phyloP scores from a whole-genome alignment of 1,140 invertebrate genomes.

The Thaumetopoea pityocampa region DNA sequence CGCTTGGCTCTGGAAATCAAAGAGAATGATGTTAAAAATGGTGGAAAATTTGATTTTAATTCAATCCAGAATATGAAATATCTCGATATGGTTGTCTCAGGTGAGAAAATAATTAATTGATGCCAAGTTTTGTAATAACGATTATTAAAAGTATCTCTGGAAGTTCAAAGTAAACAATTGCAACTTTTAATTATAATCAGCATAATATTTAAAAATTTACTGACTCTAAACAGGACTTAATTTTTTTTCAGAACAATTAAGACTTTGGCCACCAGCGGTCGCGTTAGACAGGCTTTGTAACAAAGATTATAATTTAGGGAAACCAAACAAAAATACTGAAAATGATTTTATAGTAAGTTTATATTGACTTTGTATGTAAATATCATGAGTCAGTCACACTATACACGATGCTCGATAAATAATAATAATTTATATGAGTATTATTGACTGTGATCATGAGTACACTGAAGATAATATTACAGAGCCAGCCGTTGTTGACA shows the following conservation, averaged over 20 bases:
- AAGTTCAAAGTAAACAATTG: too few relatives aligned
- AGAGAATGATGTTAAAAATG: constrained; percentile 28
- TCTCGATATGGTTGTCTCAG: constrained; percentile 58
- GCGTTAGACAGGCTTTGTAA: constrained; percentile 61
- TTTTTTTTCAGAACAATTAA: constrained; percentile 65
- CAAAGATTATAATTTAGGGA: constrained; percentile 65
- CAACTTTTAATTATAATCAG: not conserved
- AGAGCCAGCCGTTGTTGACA: too few relatives aligned
- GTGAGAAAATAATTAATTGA: constrained; percentile 13
- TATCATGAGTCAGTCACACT: too few relatives aligned
- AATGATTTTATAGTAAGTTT: constrained; percentile 45
- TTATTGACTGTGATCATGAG: too few relatives aligned
- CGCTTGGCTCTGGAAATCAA: constrained; percentile 42
- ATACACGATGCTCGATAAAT: too few relatives aligned
- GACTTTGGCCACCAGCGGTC: constrained; percentile 72
- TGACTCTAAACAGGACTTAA: not conserved
- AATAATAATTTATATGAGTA: too few relatives aligned
- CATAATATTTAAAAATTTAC: too few relatives aligned
- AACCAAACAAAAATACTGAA: constrained; percentile 33
- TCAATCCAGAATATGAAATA: constrained; percentile 39
- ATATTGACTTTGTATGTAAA: too few relatives aligned
- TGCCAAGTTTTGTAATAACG: not conserved
- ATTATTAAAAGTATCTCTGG: too few relatives aligned
- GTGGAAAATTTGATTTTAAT: constrained; percentile 38
- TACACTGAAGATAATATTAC: too few relatives aligned